Conservation (phyloP, 2,888 invertebrate species). For the Lepeophtheirus nordmannii region DNA sequence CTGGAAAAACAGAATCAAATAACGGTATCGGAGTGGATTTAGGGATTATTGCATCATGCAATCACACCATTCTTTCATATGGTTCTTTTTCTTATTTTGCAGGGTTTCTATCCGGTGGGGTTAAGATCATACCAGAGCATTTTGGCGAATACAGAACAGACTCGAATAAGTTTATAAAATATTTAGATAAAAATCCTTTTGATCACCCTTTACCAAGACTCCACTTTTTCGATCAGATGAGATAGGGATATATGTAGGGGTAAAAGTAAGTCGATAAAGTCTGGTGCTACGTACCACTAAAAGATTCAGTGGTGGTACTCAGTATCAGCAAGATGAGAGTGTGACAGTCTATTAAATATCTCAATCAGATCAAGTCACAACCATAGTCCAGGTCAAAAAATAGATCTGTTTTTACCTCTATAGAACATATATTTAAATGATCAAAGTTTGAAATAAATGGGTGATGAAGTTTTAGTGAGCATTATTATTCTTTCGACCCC, state of each 20-base stretch:
- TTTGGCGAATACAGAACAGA: constrained; percentile 10
- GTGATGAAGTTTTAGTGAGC: too few species aligned
- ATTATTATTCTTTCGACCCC: too few species aligned
- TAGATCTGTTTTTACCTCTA: too few species aligned
- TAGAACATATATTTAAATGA: too few species aligned
- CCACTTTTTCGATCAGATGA: background rate
- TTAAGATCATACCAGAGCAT: constrained; percentile 12
- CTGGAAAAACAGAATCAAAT: background rate
- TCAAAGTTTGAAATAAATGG: too few species aligned
- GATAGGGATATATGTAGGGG: background rate
- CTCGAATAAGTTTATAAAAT: background rate
- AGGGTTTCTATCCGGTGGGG: constrained; percentile 17
- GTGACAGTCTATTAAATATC: too few species aligned
- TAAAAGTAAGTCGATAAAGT: too few species aligned
- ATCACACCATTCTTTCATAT: constrained; percentile 18
- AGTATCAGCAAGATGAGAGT: too few species aligned
- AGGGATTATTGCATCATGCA: constrained; percentile 7
- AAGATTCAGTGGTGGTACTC: too few species aligned
- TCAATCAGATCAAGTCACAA: too few species aligned
- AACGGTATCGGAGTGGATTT: background rate
- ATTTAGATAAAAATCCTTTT: background rate
- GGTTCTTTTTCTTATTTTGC: constrained; percentile 12
- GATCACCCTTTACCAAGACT: constrained; percentile 1
- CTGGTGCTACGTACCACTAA: too few species aligned
- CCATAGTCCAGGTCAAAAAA: too few species aligned